Evolutionary conservation across 2,113 vertebrate species (phyloP).

Genomic region (Tyto alba): DNA sequence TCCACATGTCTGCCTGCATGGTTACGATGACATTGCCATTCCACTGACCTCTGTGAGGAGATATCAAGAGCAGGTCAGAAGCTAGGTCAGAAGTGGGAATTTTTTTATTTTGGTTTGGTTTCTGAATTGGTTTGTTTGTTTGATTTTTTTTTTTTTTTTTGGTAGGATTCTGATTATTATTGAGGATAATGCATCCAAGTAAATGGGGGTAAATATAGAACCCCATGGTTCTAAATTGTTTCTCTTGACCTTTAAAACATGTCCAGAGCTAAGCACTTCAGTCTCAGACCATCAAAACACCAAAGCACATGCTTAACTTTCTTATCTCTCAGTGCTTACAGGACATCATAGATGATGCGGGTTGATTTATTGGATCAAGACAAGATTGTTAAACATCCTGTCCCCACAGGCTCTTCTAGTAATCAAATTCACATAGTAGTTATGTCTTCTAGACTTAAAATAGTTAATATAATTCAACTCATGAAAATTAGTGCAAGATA

Average conservation of each 20-base stretch:
- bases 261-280: background rate
- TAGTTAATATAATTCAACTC: conserved; percentile 7
- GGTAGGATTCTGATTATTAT: background rate
- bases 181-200: background rate
- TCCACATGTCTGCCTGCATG: background rate
- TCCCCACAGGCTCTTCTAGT: background rate
- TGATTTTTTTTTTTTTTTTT: background rate
- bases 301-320: background rate
- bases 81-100: rapidly evolving
- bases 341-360: background rate
- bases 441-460: background rate
- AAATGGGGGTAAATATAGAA: background rate
- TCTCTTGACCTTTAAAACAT: background rate
- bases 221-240: background rate
- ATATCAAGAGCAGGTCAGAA: background rate
- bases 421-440: background rate
- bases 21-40: background rate
- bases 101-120: background rate
- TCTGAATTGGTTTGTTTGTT: background rate
- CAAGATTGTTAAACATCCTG: background rate
- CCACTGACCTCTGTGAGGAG: background rate
- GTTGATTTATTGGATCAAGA: background rate
- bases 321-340: background rate
- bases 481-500: conserved; percentile 10
- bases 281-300: background rate